phyloP scores from a whole-genome alignment of 1,140 invertebrate genomes.

The Limonius californicus region DNA sequence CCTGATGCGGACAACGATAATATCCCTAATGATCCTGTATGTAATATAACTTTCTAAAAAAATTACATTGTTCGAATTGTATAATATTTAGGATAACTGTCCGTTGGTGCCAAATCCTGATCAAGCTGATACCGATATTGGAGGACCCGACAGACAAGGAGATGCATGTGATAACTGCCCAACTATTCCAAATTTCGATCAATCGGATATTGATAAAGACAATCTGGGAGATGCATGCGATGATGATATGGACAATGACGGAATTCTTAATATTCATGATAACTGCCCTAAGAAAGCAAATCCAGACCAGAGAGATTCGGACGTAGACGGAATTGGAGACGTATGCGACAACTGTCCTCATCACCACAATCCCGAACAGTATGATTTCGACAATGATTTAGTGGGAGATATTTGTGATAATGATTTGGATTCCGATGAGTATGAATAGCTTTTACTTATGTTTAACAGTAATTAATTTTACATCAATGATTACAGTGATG shows the following conservation, averaged over 20 bases:
- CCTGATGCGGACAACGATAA: constrained; percentile 89
- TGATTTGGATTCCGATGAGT: constrained; percentile 29
- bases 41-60: background rate
- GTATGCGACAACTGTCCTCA: constrained; percentile 62
- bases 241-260: constrained; percentile 87
- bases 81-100: constrained; percentile 73
- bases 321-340: constrained; percentile 75
- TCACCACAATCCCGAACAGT: constrained; percentile 27
- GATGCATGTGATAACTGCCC: constrained; percentile 92
- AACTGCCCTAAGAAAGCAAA: constrained; percentile 82
- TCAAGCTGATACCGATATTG: constrained; percentile 66
- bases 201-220: constrained; percentile 89
- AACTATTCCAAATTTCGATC: constrained; percentile 84
- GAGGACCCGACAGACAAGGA: constrained; percentile 69
- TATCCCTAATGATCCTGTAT: constrained; percentile 59
- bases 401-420: constrained; percentile 60
- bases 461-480: background rate
- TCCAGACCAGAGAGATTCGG: constrained; percentile 67
- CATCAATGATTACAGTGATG: constrained; percentile 43
- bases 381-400: constrained; percentile 65
- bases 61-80: background rate
- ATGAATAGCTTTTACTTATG: too few species aligned
- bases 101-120: constrained; percentile 74
- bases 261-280: constrained; percentile 73
- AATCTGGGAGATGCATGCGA: constrained; percentile 88